Evolutionary conservation across 2,888 invertebrate species (phyloP), one percentile per base, ranked within the genome.

Genomic region (Eristalis tenax): DNA sequence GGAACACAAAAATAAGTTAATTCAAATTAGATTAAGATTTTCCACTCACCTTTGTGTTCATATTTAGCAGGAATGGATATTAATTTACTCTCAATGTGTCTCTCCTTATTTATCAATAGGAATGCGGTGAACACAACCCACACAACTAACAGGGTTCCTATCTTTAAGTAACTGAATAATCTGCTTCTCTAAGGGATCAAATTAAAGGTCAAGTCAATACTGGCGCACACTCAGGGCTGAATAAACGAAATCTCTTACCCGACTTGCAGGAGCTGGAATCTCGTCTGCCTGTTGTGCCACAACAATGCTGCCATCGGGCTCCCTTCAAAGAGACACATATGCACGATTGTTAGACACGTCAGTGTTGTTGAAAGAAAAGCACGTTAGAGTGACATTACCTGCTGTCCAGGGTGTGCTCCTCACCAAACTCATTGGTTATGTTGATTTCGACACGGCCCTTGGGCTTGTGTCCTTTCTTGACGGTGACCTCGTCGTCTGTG

Each of bases 51-150:
- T 91, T 93, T 94, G 2, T 93, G 91, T 89, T 94, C 92, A 56
- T 93, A 93, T 0, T 94, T 93, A 2, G 94, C 94, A 66, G 92
- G 92, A 76, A 96, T 93, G 4, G 95, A 95, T 0, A 96, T 93
- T 90, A 96, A 95, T 90, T 95, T 95, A 68, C 94, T 93, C 23
- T 94, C 92, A 64, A 94, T 94, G 43, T 95, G 94, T 90, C 94
- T 95, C 89, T 96, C 96, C 87, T 94, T 95, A 90, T 95, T 96
- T 90, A 95, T 94, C 93, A 96, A 95, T 88, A 97, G 94, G 10
- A 95, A 94, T 4, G 94, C 94, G 0, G 96, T 96, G 91, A 96
- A 96, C 88, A 95, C 93, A 0, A 95, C 89, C 97, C 97, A 97
- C 69, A 95, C 94, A 0, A 93, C 93, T 2, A 95, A 91, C 0